phyloP scores from a whole-genome alignment of 2,888 invertebrate species.

The Cephus sareptanus region DNA sequence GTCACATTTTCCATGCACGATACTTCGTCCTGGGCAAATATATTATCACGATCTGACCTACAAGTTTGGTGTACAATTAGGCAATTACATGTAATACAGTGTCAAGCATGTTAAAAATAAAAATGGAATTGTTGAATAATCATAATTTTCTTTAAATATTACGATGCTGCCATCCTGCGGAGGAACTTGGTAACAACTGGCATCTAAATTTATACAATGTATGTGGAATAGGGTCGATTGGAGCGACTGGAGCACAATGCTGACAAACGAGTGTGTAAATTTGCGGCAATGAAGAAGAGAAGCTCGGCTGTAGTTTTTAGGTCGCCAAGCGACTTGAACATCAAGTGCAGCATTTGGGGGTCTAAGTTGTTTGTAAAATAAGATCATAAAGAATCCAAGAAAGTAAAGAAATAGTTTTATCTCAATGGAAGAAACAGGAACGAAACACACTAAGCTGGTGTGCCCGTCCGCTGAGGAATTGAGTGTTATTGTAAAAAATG shows the following conservation, averaged over 20 bases:
- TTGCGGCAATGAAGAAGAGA: neutral
- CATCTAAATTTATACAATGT: neutral
- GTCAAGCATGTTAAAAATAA: neutral
- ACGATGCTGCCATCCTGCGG: neutral
- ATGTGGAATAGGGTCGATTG: neutral
- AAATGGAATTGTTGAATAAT: neutral
- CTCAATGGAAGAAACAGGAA: slow-evolving; percentile 9
- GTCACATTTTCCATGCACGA: slow-evolving; percentile 79
- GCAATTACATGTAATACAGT: slow-evolving; percentile 38
- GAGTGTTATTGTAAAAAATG: slow-evolving; percentile 56
- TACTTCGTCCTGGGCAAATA: slow-evolving; percentile 78
- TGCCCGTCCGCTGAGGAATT: slow-evolving; percentile 58
- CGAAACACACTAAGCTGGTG: slow-evolving; percentile 37
- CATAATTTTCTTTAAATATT: neutral
- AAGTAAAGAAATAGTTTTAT: neutral
- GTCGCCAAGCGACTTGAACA: neutral
- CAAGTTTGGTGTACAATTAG: slow-evolving; percentile 72
- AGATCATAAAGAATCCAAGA: neutral
- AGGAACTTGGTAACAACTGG: neutral
- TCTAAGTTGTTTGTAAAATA: neutral
- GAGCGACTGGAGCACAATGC: neutral
- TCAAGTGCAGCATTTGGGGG: neutral
- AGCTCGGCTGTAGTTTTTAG: neutral
- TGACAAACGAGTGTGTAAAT: neutral
- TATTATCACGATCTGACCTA: slow-evolving; percentile 80